Evolutionary conservation across 2,888 invertebrate genomes (phyloP).

Genomic region (Pyrrhia umbra): DNA sequence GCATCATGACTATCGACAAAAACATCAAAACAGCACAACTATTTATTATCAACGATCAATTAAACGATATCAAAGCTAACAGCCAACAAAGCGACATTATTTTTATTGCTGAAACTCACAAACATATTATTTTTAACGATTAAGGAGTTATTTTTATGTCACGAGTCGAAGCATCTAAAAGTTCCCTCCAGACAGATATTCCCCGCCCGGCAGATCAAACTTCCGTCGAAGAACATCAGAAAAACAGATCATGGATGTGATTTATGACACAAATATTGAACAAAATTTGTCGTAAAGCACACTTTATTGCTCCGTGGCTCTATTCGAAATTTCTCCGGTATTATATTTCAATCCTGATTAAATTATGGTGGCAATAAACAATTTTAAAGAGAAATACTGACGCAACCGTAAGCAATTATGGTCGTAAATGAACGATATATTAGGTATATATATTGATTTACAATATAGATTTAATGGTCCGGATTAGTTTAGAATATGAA

Average conservation of each 20-base stretch:
- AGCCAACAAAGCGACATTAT: conserved; percentile 60
- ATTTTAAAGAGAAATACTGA: conserved; percentile 74
- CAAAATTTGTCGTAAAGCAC: conserved; percentile 82
- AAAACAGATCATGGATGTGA: conserved; percentile 79
- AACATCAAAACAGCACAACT: conserved; percentile 37
- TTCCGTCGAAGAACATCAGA: conserved; percentile 69
- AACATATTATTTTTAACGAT: conserved; percentile 70
- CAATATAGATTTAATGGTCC: conserved; percentile 57
- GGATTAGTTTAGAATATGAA: conserved; percentile 49
- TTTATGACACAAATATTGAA: conserved; percentile 84
- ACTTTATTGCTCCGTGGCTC: conserved; percentile 73
- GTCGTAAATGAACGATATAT: conserved; percentile 68
- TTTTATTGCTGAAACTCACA: conserved; percentile 64
- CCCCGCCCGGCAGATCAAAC: conserved; percentile 67
- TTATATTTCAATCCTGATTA: conserved; percentile 79
- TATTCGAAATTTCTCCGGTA: conserved; percentile 72
- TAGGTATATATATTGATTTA: conserved; percentile 66
- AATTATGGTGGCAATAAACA: conserved; percentile 76
- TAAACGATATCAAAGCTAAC: conserved; percentile 59
- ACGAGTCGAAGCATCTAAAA: conserved; percentile 50
- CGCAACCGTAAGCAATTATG: conserved; percentile 74
- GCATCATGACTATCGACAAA: conserved; percentile 34
- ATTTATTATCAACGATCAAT: conserved; percentile 53
- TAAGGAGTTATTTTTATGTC: conserved; percentile 70
- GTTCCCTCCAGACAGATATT: conserved; percentile 38